These are phyloP conservation scores for Scyliorhinus canicula DNA, from an alignment of 2,797 vertebrate genomes.

Conservation along the genomic window DNA sequence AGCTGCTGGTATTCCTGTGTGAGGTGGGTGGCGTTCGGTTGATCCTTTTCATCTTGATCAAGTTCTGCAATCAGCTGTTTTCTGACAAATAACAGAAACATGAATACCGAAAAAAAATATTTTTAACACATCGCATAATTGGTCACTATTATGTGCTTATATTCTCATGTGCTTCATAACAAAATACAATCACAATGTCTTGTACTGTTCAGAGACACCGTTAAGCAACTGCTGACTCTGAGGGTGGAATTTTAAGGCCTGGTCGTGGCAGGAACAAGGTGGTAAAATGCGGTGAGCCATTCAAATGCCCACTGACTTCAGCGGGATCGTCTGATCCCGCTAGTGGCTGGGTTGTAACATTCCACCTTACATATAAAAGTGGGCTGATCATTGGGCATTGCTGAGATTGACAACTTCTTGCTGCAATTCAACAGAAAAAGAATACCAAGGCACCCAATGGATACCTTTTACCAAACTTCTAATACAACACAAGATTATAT, in stretches of 20 bases:
- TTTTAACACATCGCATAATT: neutral
- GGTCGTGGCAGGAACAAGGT: no score
- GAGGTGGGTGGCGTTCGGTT: conserved; percentile 73
- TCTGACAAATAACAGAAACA: conserved; percentile 53
- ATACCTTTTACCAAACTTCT: neutral
- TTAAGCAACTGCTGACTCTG: neutral
- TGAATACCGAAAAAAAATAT: neutral
- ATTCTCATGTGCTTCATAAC: neutral
- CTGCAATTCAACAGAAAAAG: neutral
- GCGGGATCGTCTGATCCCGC: no score
- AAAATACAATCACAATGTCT: neutral
- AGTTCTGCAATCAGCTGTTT: conserved; percentile 81
- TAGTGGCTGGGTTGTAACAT: no score
- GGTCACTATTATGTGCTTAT: neutral
- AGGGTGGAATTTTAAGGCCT: no score
- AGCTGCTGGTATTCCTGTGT: conserved; percentile 82
- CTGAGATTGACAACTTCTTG: neutral
- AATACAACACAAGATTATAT: neutral
- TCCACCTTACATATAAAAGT: neutral
- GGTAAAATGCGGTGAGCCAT: no score
- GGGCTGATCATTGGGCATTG: no score
- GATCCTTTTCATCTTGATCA: conserved; percentile 83
- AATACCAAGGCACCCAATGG: neutral
- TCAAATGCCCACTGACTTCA: no score
- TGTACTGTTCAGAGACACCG: neutral